A percentile compares a stretch with the other conserved stretches of the same genome.
phyloP scores from a whole-genome alignment of 1,140 invertebrate genomes.

The Goniozus legneri region DNA sequence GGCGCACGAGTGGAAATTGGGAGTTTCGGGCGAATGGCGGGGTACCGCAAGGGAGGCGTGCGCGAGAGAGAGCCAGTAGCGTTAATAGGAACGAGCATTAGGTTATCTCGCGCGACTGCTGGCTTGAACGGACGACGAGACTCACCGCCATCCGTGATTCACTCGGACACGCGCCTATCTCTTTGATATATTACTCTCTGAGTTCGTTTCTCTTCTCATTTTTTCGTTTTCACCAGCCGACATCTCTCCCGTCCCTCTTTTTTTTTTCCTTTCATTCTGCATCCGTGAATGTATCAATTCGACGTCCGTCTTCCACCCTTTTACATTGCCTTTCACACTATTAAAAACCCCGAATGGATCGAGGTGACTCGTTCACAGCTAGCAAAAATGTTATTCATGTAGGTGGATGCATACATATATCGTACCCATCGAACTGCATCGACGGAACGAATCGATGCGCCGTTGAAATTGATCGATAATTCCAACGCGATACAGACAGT shows the following conservation, averaged over 20 bases:
- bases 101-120: slow-evolving; percentile 30
- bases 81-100: slow-evolving; percentile 40
- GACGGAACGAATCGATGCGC: too few species aligned
- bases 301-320: too few species aligned
- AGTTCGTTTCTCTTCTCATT: slow-evolving; percentile 21
- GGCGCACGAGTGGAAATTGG: not conserved
- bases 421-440: too few species aligned
- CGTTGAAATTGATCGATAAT: too few species aligned
- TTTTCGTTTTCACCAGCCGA: slow-evolving; percentile 20
- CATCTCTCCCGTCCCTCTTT: slow-evolving; percentile 10
- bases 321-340: too few species aligned
- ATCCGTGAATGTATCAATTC: not conserved
- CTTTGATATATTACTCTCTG: slow-evolving; percentile 30
- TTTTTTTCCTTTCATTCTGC: not conserved
- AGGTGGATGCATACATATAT: too few species aligned
- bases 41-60: not conserved
- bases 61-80: not conserved
- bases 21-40: not conserved
- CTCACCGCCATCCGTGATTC: slow-evolving; percentile 27
- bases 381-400: too few species aligned
- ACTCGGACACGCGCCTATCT: slow-evolving; percentile 27
- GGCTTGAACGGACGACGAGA: slow-evolving; percentile 1
- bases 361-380: too few species aligned
- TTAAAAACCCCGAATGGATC: too few species aligned
- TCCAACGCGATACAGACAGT: too few species aligned